Percentiles rank a stretch among this genome's conserved stretches.
These are phyloP conservation scores for Ceraclea dissimilis DNA, from an alignment of 2,888 invertebrate species.

Conservation along the genomic window DNA sequence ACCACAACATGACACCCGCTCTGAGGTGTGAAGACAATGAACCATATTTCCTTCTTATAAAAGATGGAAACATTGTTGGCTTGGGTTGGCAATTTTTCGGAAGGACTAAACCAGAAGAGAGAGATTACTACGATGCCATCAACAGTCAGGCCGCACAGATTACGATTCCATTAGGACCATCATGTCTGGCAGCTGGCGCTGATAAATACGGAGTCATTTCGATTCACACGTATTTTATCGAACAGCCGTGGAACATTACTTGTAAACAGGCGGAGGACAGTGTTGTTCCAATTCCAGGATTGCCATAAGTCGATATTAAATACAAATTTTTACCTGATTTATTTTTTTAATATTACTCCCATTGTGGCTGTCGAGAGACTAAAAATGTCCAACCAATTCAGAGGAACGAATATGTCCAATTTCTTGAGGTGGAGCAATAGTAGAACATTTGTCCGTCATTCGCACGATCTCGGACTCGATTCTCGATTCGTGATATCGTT, in stretches of 20 bases:
- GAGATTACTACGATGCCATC: constrained; percentile 25
- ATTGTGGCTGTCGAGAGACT: too few relatives aligned
- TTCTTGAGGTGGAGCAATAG: too few relatives aligned
- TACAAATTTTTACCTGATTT: too few relatives aligned
- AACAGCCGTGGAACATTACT: constrained; percentile 25
- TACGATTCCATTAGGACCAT: constrained; percentile 24
- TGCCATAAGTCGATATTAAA: too few relatives aligned
- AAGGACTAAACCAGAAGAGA: constrained; percentile 9
- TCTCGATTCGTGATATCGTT: too few relatives aligned
- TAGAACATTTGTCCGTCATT: too few relatives aligned
- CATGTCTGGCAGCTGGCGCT: constrained; percentile 24
- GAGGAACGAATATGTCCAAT: too few relatives aligned
- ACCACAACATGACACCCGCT: constrained; percentile 24
- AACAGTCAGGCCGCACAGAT: constrained; percentile 15
- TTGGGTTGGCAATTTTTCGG: constrained; percentile 26
- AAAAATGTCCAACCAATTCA: too few relatives aligned
- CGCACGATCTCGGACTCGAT: too few relatives aligned
- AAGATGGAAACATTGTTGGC: constrained; percentile 21
- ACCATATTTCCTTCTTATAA: constrained; percentile 25
- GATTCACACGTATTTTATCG: constrained; percentile 26
- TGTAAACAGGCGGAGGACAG: constrained; percentile 21
- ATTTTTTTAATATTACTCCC: too few relatives aligned
- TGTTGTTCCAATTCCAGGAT: constrained; percentile 21
- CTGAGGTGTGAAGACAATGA: constrained; percentile 21
- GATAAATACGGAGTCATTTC: constrained; percentile 25